A percentile compares a stretch with the other conserved stretches of the same genome.
Evolutionary conservation across 2,888 invertebrate species (phyloP).

Genomic region (Gari tellinella): DNA sequence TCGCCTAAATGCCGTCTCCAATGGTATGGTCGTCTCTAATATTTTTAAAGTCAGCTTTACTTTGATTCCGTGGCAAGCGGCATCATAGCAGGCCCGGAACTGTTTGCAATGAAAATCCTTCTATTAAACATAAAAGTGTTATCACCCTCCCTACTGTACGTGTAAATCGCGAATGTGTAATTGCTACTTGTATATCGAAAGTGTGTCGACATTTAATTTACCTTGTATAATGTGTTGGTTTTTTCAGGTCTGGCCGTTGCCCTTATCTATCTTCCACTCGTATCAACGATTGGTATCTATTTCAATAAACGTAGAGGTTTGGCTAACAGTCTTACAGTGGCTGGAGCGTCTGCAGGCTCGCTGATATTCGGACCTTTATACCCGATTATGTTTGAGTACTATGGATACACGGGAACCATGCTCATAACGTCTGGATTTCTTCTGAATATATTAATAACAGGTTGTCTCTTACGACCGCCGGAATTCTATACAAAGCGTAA

Average conservation of each 20-base stretch:
- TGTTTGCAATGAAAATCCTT: no score
- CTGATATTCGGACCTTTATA: conserved; percentile 36
- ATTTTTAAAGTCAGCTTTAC: no score
- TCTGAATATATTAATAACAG: conserved; percentile 22
- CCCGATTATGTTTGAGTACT: conserved; percentile 26
- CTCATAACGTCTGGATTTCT: conserved; percentile 24
- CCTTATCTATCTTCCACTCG: conserved; percentile 20
- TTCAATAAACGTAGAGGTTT: conserved; percentile 27
- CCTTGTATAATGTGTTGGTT: no score
- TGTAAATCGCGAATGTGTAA: no score
- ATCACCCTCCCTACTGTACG: background rate
- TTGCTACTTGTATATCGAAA: no score
- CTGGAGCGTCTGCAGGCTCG: conserved; percentile 32
- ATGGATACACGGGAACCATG: conserved; percentile 39
- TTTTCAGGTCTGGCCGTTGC: conserved; percentile 25
- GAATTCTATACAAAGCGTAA: conserved; percentile 9
- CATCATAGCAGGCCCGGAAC: no score
- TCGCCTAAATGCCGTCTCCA: no score
- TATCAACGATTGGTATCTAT: conserved; percentile 16
- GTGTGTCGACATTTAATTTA: no score
- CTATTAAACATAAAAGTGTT: no score
- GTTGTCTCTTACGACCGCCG: conserved; percentile 25
- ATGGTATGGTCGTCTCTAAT: no score
- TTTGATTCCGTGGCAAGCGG: no score
- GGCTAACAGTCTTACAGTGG: conserved; percentile 28